Evolutionary conservation across 1,140 invertebrate genomes (phyloP), one percentile per base, ranked within the genome.

Genomic region (Apis laboriosa): DNA sequence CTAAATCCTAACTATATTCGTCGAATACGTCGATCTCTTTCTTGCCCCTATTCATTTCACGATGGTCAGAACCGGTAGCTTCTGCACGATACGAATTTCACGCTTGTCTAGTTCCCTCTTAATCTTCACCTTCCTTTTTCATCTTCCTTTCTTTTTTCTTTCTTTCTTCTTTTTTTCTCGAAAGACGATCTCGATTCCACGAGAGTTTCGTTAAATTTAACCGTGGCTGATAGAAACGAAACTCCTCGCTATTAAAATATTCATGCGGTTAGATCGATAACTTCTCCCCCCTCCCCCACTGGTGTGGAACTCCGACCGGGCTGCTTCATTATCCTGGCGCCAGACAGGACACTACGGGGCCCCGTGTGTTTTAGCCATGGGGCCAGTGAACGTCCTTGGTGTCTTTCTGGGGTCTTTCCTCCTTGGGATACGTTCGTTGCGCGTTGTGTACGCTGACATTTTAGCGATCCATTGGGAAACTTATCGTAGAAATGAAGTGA

Each of bases 321-420:
- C 51, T 75, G 88, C 64, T 88, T 85, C 82, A 67, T 73, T 84
- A 85, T 68, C 75, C 28, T 87, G 88, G 86, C 89, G 86, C 89
- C 89, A 88, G 90, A 84, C 77, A 71, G 61, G 67, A 86, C 67
- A 63, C 66, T 60, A 60, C 34, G n/a, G 49, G 61, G 67, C 43
- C 9, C 43, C 28, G 82, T 73, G 63, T 58, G 63, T 58, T 89
- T 90, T 74, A 80, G 64, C 86, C 75, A 66, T 60, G 79, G 82
- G 89, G 71, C 80, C 86, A 90, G 76, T 88, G 89, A 92, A 90
- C 88, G 90, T 91, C 89, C 90, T 91, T 91, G 80, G 63, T 81
- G 77, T 70, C 28, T 68, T 66, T 67, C 61, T 75, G 87, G 79
- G 88, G 43, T 60, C 79, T 70, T 84, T 86, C 74, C 49, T 82